Conservation (phyloP, 2,888 invertebrate genomes). For the Cancer borealis region DNA sequence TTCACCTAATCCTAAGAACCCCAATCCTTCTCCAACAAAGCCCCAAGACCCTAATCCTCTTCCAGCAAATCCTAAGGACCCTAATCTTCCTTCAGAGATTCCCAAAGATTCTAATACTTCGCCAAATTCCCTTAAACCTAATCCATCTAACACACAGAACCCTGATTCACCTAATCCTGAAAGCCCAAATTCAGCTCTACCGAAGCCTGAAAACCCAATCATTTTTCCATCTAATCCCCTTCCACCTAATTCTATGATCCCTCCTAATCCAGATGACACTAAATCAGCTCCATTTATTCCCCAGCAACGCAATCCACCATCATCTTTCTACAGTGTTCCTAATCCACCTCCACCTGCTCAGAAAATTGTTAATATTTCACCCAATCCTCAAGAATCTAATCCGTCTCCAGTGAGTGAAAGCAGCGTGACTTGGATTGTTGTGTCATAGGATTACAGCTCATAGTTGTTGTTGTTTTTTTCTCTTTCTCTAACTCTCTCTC, state of each 20-base stretch:
- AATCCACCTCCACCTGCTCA: neutral
- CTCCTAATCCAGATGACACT: neutral
- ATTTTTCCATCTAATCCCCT: neutral
- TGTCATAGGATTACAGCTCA: neutral
- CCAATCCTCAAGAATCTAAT: neutral
- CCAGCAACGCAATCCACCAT: neutral
- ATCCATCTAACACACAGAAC: too few relatives aligned
- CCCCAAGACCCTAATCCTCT: neutral
- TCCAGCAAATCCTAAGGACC: too few relatives aligned
- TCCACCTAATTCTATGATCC: neutral
- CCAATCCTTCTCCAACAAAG: too few relatives aligned
- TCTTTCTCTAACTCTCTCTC: conserved; percentile 3
- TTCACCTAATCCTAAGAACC: too few relatives aligned
- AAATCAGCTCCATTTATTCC: neutral
- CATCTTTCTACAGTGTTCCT: neutral
- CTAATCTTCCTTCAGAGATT: too few relatives aligned
- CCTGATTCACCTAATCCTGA: too few relatives aligned
- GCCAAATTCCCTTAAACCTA: too few relatives aligned
- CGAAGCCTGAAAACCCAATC: neutral
- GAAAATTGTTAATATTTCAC: neutral
- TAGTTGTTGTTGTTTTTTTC: neutral
- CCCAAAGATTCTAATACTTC: too few relatives aligned
- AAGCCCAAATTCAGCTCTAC: neutral
- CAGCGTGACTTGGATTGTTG: neutral
- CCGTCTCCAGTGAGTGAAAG: neutral